Evolutionary conservation across 2,113 vertebrate species (phyloP), one percentile per base, ranked within the genome.

Genomic region (Grammomys dolichurus): DNA sequence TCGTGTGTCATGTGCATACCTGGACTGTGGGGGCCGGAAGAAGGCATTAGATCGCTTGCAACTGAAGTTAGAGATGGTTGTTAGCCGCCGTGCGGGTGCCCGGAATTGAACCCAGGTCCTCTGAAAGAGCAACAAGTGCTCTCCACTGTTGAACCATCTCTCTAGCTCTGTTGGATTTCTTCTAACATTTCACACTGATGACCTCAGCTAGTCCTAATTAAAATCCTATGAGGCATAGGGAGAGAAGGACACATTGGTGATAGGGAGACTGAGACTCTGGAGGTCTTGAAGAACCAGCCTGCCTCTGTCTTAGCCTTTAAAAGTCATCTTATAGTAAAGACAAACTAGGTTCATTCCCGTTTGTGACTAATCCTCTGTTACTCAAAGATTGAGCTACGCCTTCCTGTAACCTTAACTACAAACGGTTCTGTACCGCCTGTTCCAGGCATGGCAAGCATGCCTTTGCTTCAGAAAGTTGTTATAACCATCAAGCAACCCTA

Each of bases 1-100:
- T 36, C 24, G 54, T 81, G 19, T n/a, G 3, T 81, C 19, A 13
- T 7, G 12, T 20, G 78, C 5, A 13, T 12, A 33, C 36, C 36
- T 82, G n/a, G 12, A 26, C 54, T 82, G 80, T 82, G 56, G 80
- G 26, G 36, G 80, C 12, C 6, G 28, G 54, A 40, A 24, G 22
- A 26, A 12, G 54, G 36, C 54, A 60, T 82, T 16, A 60, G 80
- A 60, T 40, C 20, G 11, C 54, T n/a, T 82, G 12, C 12, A 40
- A 82, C 56, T 60, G 12, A 56, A 82, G 80, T 26, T 82, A n/a
- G 26, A 40, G 22, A 82, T 14, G 22, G 36, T 40, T 82, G 12
- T 60, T 24, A 60, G n/a, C 80, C 2, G 0, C 7, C 12, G 1
- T 4, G 22, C 26, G 20, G 22, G 56, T 26, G 6, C 36, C 24